These are phyloP conservation scores for Macropus fuliginosus DNA, from an alignment of 2,797 vertebrate species.

Conservation along the genomic window DNA sequence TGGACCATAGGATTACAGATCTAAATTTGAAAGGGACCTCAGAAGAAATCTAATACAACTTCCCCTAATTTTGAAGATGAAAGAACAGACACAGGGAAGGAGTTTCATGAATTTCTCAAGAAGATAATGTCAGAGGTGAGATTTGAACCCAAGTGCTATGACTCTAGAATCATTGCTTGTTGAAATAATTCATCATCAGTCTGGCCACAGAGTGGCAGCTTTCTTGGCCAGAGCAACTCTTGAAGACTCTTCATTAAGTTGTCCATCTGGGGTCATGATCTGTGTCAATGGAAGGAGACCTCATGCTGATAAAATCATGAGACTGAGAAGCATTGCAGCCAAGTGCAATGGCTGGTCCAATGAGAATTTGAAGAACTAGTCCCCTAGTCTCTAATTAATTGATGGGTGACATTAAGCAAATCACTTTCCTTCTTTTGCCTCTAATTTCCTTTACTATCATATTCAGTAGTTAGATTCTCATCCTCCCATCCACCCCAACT, in stretches of 20 bases:
- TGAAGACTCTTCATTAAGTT: not conserved
- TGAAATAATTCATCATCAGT: not conserved
- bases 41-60: not conserved
- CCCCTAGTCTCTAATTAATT: too few species aligned
- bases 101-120: not conserved
- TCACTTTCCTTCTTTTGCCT: too few species aligned
- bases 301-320: not conserved
- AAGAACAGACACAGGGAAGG: not conserved
- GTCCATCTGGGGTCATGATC: not conserved
- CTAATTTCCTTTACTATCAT: too few species aligned
- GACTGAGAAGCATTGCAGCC: not conserved
- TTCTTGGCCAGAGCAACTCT: not conserved
- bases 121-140: not conserved
- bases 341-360: too few species aligned
- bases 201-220: not conserved
- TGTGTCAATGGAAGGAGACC: not conserved
- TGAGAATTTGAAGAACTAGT: too few species aligned
- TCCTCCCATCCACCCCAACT: too few species aligned
- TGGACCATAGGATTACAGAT: not conserved
- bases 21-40: too few species aligned
- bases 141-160: not conserved
- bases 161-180: not conserved
- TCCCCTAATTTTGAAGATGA: not conserved
- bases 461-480: too few species aligned
- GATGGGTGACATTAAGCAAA: too few species aligned